These are phyloP conservation scores for Hyla sarda DNA, from an alignment of 2,113 vertebrate species.

Conservation along the genomic window DNA sequence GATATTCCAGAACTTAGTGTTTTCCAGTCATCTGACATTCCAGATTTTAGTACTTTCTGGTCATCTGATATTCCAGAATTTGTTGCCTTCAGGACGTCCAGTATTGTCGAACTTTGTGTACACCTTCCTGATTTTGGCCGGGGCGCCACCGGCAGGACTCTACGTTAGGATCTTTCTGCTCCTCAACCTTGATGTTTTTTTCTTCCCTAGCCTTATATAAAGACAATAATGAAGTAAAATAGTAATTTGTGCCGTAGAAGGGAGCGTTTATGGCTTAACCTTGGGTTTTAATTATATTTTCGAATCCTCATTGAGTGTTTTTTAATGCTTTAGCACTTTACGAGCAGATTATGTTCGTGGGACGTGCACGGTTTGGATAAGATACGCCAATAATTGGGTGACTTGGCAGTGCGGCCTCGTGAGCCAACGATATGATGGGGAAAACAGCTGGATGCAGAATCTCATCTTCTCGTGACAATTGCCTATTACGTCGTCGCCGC, in stretches of 20 bases:
- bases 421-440: conserved; percentile 42
- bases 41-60: neutral
- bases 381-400: conserved; percentile 39
- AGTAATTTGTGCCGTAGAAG: neutral
- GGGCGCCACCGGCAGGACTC: neutral
- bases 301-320: conserved; percentile 22
- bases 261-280: conserved; percentile 22
- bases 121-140: neutral
- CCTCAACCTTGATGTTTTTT: neutral
- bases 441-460: conserved; percentile 36
- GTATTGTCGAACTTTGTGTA: neutral
- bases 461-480: conserved; percentile 51
- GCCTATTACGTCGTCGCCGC: conserved; percentile 15
- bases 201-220: neutral
- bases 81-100: neutral
- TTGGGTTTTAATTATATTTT: conserved; percentile 36
- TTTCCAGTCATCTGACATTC: neutral
- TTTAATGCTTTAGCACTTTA: conserved; percentile 36
- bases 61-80: neutral
- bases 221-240: conserved; percentile 3
- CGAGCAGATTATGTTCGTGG: conserved; percentile 30
- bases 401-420: conserved; percentile 1
- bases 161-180: neutral
- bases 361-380: conserved; percentile 17
- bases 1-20: neutral